These are phyloP conservation scores for Hyles lineata DNA, from an alignment of 2,888 invertebrate species.

Conservation along the genomic window DNA sequence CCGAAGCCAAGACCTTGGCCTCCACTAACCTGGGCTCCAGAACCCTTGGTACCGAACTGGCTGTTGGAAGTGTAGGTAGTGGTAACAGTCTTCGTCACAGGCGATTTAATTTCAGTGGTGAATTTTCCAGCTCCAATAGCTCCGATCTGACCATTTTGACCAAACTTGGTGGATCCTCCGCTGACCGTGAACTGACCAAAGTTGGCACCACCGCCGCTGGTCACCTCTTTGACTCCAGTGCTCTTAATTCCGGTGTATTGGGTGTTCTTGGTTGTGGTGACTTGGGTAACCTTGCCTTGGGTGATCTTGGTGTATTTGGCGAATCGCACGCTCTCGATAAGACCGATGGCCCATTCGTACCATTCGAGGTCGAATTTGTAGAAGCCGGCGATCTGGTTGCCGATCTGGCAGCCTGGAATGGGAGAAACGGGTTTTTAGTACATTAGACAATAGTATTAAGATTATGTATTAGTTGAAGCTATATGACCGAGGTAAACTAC, in stretches of 20 bases:
- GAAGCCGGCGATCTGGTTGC: constrained; percentile 85
- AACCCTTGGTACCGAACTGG: not conserved
- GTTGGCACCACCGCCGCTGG: constrained; percentile 33
- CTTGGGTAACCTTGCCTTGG: constrained; percentile 52
- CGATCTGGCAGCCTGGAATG: constrained; percentile 77
- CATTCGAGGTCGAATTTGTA: constrained; percentile 86
- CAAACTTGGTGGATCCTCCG: not conserved
- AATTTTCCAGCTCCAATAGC: not conserved
- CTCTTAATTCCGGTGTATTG: constrained; percentile 48
- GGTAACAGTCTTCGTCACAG: not conserved
- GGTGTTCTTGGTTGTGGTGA: constrained; percentile 42
- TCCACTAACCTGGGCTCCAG: not conserved
- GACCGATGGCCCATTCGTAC: constrained; percentile 81
- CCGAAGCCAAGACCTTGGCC: not conserved
- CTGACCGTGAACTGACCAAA: constrained; percentile 14
- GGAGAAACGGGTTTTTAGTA: constrained; percentile 12
- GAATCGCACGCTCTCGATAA: constrained; percentile 71
- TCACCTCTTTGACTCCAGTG: constrained; percentile 37
- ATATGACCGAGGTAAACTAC: no score
- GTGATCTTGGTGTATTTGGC: constrained; percentile 60
- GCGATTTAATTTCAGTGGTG: not conserved
- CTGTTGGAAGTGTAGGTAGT: not conserved
- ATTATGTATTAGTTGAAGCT: no score
- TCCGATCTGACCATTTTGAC: not conserved
- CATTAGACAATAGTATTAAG: no score